These are phyloP conservation scores for Ploceus nigricollis DNA, from an alignment of 2,113 vertebrate species.

Conservation along the genomic window DNA sequence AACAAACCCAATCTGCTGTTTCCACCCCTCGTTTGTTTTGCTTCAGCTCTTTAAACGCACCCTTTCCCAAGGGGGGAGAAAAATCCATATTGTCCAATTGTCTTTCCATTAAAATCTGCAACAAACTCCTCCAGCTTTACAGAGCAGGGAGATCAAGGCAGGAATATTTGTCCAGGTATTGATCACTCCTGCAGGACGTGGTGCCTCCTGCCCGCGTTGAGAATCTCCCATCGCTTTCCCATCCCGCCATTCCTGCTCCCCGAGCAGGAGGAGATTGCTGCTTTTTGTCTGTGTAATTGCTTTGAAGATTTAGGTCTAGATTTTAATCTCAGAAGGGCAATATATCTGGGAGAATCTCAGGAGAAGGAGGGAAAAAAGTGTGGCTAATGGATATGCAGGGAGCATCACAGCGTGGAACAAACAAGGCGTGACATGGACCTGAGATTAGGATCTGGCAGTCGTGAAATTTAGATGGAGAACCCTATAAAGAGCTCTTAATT, in stretches of 20 bases:
- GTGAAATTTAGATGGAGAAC: not conserved
- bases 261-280: not conserved
- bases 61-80: not conserved
- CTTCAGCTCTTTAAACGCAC: not conserved
- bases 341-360: not conserved
- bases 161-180: not conserved
- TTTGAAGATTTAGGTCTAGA: conserved; percentile 16
- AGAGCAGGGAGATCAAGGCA: not conserved
- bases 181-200: not conserved
- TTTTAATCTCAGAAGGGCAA: conserved; percentile 8
- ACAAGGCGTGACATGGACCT: not conserved
- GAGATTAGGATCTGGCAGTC: not conserved
- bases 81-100: not conserved
- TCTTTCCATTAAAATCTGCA: conserved; percentile 18
- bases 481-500: not conserved
- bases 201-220: not conserved
- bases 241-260: not conserved
- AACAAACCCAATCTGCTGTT: not conserved
- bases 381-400: not conserved
- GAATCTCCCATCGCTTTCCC: not conserved
- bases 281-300: conserved; percentile 23
- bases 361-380: not conserved
- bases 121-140: not conserved
- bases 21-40: not conserved
- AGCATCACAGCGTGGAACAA: not conserved